Percentiles rank a stretch among this genome's conserved stretches.
phyloP scores from a whole-genome alignment of 2,797 vertebrate species.

The Girardinus metallicus region DNA sequence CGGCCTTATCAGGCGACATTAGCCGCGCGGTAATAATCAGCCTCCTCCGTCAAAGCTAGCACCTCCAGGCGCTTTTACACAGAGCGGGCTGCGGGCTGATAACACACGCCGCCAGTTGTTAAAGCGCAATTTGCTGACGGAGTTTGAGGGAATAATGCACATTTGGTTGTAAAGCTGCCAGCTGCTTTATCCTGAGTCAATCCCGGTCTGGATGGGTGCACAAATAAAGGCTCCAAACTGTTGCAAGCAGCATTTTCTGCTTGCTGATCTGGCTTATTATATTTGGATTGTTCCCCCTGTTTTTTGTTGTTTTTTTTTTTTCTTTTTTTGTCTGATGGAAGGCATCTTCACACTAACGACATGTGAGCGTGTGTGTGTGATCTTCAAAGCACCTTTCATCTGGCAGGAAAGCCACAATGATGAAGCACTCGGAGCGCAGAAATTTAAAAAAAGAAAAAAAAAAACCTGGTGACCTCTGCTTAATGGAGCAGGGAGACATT shows the following conservation, averaged over 20 bases:
- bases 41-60: conserved; percentile 64
- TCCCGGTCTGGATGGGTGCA: conserved; percentile 46
- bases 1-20: conserved; percentile 77
- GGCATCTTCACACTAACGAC: conserved; percentile 1
- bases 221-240: conserved; percentile 43
- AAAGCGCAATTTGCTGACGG: conserved; percentile 74
- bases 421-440: conserved; percentile 62
- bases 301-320: not conserved
- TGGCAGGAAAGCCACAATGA: conserved; percentile 64
- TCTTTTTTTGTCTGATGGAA: conserved; percentile 1
- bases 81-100: conserved; percentile 65
- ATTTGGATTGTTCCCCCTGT: not conserved
- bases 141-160: conserved; percentile 63
- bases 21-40: conserved; percentile 77
- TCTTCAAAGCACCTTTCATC: conserved; percentile 75
- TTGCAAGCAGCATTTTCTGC: conserved; percentile 15
- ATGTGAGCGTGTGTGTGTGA: conserved; percentile 19
- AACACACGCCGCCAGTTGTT: conserved; percentile 67
- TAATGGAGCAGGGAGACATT: conserved; percentile 75
- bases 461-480: conserved; percentile 69
- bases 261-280: conserved; percentile 14
- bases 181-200: conserved; percentile 47
- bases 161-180: conserved; percentile 66
- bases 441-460: conserved; percentile 36
- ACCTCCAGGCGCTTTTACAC: conserved; percentile 62